Base-by-base conservation (phyloP, 2,888 invertebrate genomes). In the Diarsia rubi region DNA sequence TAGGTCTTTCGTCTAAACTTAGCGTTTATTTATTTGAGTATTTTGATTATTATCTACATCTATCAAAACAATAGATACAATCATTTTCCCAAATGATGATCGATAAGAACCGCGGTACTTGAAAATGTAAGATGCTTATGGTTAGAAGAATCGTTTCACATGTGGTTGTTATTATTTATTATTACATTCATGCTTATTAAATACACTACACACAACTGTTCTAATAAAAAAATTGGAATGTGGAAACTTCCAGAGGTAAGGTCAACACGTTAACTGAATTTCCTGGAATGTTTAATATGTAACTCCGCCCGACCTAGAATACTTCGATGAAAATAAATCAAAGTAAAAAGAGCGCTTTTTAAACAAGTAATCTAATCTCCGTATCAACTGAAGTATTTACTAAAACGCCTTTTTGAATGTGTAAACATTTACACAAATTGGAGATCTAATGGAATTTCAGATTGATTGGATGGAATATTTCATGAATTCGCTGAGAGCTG, bases 391-490 rank as follows among this genome's bases (percentile, higher is more conserved):
- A 75, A 78, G 73, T 75, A 69, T 79, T 77, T 66, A 65, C 73
- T 75, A 73, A 84, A 75, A 79, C 52, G 62, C 57, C 73, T 79
- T 85, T 85, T 75, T 70, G 52, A 82, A 83, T 82, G 83, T 79
- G 71, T 83, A 83, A 83, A 83, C 73, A 82, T 85, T 85, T 77
- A 77, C 71, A 71, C 69, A 83, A 85, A 83, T 77, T 83, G 80
- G 70, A 80, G 70, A 83, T 85, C 76, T 83, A 85, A 85, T 84
- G 75, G 80, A 83, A 84, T 75, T 83, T 69, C 73, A 80, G 80
- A 80, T 83, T 83, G 77, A 83, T 83, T 85, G 70, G 72, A 57
- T 73, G 63, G 80, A 84, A 84, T 83, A 83, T 83, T 84, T 85
- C 49, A 77, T 77, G 80, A 80, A 82, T 73, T 68, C 69, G 52